phyloP scores from a whole-genome alignment of 2,113 vertebrate species.

The Patagioenas fasciata region DNA sequence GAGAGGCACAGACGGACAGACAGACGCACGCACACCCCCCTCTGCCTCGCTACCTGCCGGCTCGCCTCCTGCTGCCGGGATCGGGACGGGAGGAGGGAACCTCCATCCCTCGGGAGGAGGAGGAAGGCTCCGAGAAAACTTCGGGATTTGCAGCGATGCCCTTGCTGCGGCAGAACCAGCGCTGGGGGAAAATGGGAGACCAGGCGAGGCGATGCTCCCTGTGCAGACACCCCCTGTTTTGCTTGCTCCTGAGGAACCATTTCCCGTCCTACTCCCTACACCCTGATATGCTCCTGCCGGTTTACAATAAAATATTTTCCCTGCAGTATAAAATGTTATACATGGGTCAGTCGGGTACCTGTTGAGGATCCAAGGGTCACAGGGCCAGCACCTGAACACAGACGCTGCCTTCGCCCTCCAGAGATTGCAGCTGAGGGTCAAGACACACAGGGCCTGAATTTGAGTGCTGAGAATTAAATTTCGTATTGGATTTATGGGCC shows the following conservation, averaged over 20 bases:
- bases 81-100: not conserved
- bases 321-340: not conserved
- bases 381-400: not conserved
- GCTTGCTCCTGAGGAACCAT: not conserved
- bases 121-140: not conserved
- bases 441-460: not conserved
- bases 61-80: not conserved
- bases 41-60: not conserved
- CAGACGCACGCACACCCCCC: not conserved
- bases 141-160: not conserved
- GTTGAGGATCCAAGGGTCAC: not conserved
- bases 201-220: not conserved
- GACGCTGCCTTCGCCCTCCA: not conserved
- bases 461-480: not conserved
- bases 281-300: not conserved
- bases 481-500: constrained; percentile 35
- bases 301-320: not conserved
- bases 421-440: not conserved
- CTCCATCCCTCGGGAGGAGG: not conserved
- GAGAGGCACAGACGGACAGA: not conserved
- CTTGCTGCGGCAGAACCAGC: not conserved
- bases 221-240: not conserved
- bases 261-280: not conserved
- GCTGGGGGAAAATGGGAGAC: not conserved
- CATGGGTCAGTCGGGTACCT: not conserved